Percentiles rank a stretch among this genome's conserved stretches.
These are phyloP conservation scores for Ceyx melanurus DNA, from an alignment of 2,113 vertebrate genomes.

Conservation along the genomic window DNA sequence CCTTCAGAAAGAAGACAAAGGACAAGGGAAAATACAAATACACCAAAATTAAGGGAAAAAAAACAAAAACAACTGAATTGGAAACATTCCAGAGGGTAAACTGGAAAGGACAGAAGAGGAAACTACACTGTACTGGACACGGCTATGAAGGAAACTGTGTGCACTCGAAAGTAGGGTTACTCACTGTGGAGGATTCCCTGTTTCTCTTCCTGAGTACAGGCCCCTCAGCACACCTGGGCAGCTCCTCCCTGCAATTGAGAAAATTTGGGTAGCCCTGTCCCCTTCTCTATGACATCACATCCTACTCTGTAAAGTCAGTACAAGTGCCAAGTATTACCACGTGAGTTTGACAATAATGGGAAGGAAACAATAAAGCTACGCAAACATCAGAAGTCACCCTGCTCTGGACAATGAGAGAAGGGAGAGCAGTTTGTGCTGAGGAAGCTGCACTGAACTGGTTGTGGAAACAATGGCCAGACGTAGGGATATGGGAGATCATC, in stretches of 20 bases:
- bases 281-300: constrained; percentile 77
- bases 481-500: not conserved
- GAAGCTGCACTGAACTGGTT: constrained; percentile 50
- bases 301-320: constrained; percentile 73
- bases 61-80: constrained; percentile 47
- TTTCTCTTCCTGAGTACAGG: constrained; percentile 80
- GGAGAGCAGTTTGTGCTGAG: constrained; percentile 35
- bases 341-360: constrained; percentile 39
- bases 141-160: constrained; percentile 67
- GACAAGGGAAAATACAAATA: constrained; percentile 1
- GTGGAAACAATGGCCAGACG: constrained; percentile 41
- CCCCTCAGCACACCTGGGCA: constrained; percentile 79
- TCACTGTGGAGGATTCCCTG: constrained; percentile 79
- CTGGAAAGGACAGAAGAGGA: constrained; percentile 57
- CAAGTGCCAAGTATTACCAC: constrained; percentile 67
- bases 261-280: constrained; percentile 81
- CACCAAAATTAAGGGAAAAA: not conserved
- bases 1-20: constrained; percentile 17
- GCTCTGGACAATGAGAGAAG: constrained; percentile 53
- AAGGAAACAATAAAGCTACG: constrained; percentile 56
- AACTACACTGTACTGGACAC: constrained; percentile 65
- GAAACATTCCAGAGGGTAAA: constrained; percentile 63
- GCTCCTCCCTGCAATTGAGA: constrained; percentile 79
- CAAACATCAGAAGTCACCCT: constrained; percentile 55
- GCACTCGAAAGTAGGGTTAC: constrained; percentile 76